phyloP scores from a whole-genome alignment of 2,888 invertebrate species.

The Conchocele bisecta region DNA sequence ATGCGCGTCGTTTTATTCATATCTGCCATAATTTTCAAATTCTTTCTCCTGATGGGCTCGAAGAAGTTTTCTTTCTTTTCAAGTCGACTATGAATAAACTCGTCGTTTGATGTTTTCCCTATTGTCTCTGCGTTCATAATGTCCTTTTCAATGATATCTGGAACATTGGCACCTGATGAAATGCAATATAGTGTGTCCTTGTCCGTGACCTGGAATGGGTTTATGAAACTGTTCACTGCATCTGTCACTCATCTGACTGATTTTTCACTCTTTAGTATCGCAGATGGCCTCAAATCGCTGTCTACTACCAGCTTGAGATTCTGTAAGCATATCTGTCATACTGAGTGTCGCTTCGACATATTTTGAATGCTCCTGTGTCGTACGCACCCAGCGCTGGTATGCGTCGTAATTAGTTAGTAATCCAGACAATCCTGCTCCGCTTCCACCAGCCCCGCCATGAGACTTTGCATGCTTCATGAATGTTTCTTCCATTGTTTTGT shows the following conservation, averaged over 20 bases:
- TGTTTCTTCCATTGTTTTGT: slow-evolving; percentile 49
- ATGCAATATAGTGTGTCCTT: neutral
- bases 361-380: neutral
- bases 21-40: slow-evolving; percentile 2
- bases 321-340: neutral
- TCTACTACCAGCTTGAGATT: neutral
- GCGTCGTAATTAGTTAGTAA: neutral
- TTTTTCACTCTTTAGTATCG: slow-evolving; percentile 9
- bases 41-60: slow-evolving; percentile 1
- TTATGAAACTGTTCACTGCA: slow-evolving; percentile 5
- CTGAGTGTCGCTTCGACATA: neutral
- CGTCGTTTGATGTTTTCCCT: neutral
- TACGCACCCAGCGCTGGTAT: neutral
- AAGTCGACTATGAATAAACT: neutral
- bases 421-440: slow-evolving; percentile 18
- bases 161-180: neutral
- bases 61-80: neutral
- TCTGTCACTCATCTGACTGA: neutral
- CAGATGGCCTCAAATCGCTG: neutral
- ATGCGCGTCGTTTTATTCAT: neutral
- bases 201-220: neutral
- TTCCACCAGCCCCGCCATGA: slow-evolving; percentile 19
- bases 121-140: neutral
- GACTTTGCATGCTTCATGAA: slow-evolving; percentile 39
- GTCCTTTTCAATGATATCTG: neutral